Conservation (phyloP, 2,888 invertebrate genomes). For the Mimachlamys varia region DNA sequence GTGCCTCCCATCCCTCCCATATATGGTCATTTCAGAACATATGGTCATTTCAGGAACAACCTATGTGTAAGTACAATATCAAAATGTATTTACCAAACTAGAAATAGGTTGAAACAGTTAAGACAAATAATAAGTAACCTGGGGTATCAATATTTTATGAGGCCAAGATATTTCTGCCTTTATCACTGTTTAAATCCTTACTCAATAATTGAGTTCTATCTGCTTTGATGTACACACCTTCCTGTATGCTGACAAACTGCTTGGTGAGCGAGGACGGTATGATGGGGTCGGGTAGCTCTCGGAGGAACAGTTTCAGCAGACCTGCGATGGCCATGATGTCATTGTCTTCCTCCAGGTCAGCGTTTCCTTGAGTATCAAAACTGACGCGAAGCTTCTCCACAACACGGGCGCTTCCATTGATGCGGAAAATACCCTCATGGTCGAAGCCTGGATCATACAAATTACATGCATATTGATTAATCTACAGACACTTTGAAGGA, state of each 20-base stretch:
- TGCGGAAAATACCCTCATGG: slow-evolving; percentile 83
- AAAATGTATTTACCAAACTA: too few relatives aligned
- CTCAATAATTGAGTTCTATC: too few relatives aligned
- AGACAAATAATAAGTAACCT: too few relatives aligned
- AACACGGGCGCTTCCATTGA: slow-evolving; percentile 83
- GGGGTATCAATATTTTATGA: too few relatives aligned
- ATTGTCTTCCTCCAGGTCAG: slow-evolving; percentile 82
- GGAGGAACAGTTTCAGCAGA: slow-evolving; percentile 84
- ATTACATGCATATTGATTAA: background rate
- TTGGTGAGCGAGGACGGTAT: slow-evolving; percentile 81
- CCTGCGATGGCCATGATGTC: slow-evolving; percentile 85
- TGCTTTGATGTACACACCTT: slow-evolving; percentile 65
- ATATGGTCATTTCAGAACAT: too few relatives aligned
- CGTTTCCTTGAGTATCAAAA: slow-evolving; percentile 84
- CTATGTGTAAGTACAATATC: too few relatives aligned
- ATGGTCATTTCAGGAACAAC: too few relatives aligned
- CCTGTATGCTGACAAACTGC: slow-evolving; percentile 78
- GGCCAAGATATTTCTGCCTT: too few relatives aligned
- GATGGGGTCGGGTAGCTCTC: slow-evolving; percentile 83
- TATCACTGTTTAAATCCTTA: too few relatives aligned
- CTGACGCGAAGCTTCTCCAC: slow-evolving; percentile 83
- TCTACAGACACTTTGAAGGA: too few relatives aligned
- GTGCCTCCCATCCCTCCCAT: too few relatives aligned
- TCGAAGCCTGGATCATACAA: slow-evolving; percentile 79
- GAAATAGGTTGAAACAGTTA: too few relatives aligned